These are phyloP conservation scores for Acanthurus leucopareius DNA, from an alignment of 2,797 vertebrate genomes.

Conservation along the genomic window DNA sequence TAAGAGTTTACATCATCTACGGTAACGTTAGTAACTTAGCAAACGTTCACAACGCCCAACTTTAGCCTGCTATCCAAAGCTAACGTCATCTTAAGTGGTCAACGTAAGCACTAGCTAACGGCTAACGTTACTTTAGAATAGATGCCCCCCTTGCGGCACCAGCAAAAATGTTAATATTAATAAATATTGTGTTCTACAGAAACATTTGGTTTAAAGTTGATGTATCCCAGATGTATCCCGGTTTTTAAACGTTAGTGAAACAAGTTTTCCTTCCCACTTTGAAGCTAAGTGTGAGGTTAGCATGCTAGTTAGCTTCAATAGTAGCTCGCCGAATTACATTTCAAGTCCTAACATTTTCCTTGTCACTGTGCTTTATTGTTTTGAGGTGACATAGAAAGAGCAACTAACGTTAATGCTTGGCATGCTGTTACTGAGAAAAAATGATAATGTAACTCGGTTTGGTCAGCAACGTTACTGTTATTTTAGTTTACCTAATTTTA, in stretches of 20 bases:
- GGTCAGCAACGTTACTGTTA: background rate
- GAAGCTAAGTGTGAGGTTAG: constrained; percentile 6
- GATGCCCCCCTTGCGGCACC: accelerated
- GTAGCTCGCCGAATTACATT: too few relatives aligned
- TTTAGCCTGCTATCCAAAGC: constrained; percentile 43
- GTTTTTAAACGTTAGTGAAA: too few relatives aligned
- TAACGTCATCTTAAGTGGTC: constrained; percentile 29
- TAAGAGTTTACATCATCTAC: constrained; percentile 38
- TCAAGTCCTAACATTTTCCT: background rate
- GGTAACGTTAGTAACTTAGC: background rate
- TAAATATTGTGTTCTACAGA: accelerated
- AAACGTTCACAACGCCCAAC: constrained; percentile 4
- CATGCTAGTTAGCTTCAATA: constrained; percentile 31
- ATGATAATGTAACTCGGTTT: background rate
- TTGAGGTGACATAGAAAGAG: too few relatives aligned
- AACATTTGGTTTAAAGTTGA: background rate
- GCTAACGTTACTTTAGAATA: background rate
- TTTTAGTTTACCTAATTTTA: background rate
- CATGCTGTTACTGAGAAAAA: too few relatives aligned
- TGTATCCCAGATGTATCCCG: accelerated
- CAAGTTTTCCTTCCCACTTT: too few relatives aligned
- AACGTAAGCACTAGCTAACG: background rate
- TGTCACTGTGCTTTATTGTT: background rate
- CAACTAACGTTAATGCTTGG: background rate
- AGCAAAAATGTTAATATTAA: accelerated